These are phyloP conservation scores for Drosophila hydei DNA, from an alignment of 1,140 invertebrate genomes.

Conservation along the genomic window DNA sequence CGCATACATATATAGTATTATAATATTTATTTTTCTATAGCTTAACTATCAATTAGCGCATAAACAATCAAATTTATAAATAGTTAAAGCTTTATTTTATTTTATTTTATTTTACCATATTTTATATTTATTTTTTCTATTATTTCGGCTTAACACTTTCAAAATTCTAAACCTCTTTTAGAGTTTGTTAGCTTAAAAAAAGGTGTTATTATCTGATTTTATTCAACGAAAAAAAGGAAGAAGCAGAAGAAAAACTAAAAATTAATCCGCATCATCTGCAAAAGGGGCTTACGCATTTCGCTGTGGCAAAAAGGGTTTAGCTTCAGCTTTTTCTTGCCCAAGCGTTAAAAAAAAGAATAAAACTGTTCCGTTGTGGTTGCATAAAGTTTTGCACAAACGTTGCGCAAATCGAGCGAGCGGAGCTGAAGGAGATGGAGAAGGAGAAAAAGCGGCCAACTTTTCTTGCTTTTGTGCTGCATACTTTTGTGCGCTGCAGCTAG, in stretches of 20 bases:
- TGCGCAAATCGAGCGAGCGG: slow-evolving; percentile 50
- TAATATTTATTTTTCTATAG: no score
- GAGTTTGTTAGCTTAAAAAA: no score
- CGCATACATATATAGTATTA: no score
- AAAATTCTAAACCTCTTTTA: no score
- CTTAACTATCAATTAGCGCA: no score
- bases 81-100: no score
- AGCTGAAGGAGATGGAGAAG: slow-evolving; percentile 17
- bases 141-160: no score
- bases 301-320: slow-evolving; percentile 11
- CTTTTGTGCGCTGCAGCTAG: slow-evolving; percentile 56
- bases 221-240: no score
- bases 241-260: not conserved
- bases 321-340: slow-evolving; percentile 30
- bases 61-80: no score
- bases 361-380: slow-evolving; percentile 32
- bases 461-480: slow-evolving; percentile 61
- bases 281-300: slow-evolving; percentile 42
- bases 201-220: no score
- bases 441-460: slow-evolving; percentile 47
- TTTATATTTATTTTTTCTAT: no score
- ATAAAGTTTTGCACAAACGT: slow-evolving; percentile 49
- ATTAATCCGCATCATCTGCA: not conserved
- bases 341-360: not conserved
- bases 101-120: no score